Base-by-base conservation (phyloP, 2,113 vertebrate species). In the Oncorhynchus gorbuscha region DNA sequence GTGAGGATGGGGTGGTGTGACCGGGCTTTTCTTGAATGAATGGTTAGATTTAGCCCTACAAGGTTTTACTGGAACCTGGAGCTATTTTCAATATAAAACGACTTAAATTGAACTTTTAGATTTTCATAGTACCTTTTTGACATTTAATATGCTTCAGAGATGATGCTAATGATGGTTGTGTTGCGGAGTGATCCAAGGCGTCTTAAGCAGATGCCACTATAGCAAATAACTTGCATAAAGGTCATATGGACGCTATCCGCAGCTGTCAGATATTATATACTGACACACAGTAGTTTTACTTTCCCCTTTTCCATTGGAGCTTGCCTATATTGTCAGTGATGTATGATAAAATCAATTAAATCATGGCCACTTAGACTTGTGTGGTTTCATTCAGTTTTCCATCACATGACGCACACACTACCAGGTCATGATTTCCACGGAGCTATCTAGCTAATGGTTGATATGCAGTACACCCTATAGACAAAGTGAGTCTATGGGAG, bases 281-380 rank as follows among this genome's bases (percentile, higher is more conserved):
- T 77, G 78, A 18, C 20, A 78, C 76, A 82, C 72, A 26, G 35
- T 64, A 92, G 94, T 93, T 91, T 85, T 49, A 77, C 48, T 91
- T 91, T 92, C 90, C 92, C 89, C 90, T 86, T 75, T 80, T 73
- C 69, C 75, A 84, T 81, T 83, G 77, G 68, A 81, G 74, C 72
- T 82, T 80, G 75, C 82, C 81, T 73, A 26, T 92, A 92, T 92
- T 96, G 93, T 95, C 94, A 94, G 94, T 96, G 95, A 97, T 96
- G 94, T 95, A 97, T 96, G 93, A 94, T 93, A 91, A 95, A 97
- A 97, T 96, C 94, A 92, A 97, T 97, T 93, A 92, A 93, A 95
- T 94, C 91, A 91, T 82, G 83, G 88, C 89, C 91, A 94, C 92
- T 93, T 86, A 91, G 88, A 91, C 86, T 88, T 90, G 89, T 94